Evolutionary conservation across 2,797 vertebrate species (phyloP).

Genomic region (Nyctibius grandis): DNA sequence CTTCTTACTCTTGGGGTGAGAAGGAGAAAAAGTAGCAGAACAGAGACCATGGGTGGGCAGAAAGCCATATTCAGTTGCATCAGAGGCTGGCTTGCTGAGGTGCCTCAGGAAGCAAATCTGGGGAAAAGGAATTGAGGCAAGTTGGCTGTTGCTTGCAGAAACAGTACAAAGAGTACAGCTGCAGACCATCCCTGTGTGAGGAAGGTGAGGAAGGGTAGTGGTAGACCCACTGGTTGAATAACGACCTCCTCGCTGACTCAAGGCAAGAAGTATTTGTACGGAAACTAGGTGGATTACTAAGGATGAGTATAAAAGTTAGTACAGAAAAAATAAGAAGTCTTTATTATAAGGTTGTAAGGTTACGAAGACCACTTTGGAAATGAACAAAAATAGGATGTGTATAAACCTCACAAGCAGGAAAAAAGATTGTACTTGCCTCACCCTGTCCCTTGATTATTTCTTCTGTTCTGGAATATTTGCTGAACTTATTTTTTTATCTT

Average conservation of each 20-base stretch:
- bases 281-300: background rate
- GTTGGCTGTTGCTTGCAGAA: background rate
- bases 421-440: background rate
- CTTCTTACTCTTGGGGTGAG: background rate
- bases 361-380: background rate
- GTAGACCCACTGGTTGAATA: background rate
- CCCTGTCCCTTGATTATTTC: background rate
- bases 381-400: background rate
- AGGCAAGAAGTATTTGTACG: background rate
- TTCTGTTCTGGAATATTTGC: background rate
- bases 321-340: background rate
- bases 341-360: background rate
- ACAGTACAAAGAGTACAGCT: background rate
- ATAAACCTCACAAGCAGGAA: background rate
- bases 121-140: background rate
- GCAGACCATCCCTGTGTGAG: background rate
- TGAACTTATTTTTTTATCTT: background rate
- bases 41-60: background rate
- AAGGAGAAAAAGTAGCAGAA: background rate
- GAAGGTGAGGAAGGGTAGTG: background rate
- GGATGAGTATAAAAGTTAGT: background rate
- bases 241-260: background rate
- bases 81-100: background rate
- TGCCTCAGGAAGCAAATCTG: background rate
- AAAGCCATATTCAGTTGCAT: accelerated